Evolutionary conservation across 2,113 vertebrate genomes (phyloP).

Genomic region (Ochotona curzoniae): DNA sequence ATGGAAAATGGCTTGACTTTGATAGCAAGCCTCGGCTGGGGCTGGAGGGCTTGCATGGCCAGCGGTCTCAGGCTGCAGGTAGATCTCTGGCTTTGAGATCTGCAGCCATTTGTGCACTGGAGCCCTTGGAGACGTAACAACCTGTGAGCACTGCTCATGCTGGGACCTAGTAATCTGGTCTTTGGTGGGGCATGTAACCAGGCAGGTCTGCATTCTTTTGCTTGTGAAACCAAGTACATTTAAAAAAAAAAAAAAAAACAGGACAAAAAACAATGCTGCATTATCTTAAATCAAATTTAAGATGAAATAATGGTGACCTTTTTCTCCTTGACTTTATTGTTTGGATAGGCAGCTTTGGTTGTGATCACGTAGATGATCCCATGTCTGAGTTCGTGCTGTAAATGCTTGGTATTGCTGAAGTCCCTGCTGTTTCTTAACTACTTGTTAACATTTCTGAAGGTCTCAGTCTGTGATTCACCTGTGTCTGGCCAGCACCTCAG

Average conservation of each 20-base stretch:
- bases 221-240: constrained; percentile 29
- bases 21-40: background rate
- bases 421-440: background rate
- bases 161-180: background rate
- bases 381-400: background rate
- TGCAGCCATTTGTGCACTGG: background rate
- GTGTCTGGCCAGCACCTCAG: background rate
- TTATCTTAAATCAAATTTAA: constrained; percentile 3
- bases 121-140: constrained; percentile 23
- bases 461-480: background rate
- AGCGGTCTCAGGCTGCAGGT: background rate
- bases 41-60: background rate
- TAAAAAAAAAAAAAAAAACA: background rate
- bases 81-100: background rate
- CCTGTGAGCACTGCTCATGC: background rate
- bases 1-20: no score
- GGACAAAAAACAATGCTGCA: background rate
- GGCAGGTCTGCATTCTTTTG: background rate
- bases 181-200: constrained; percentile 14
- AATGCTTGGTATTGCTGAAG: constrained; percentile 1
- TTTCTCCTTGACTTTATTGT: constrained; percentile 23
- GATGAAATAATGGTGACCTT: background rate
- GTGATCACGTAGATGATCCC: background rate
- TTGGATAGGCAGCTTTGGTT: background rate
- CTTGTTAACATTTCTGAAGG: background rate